These are phyloP conservation scores for Anseranas semipalmata DNA, from an alignment of 2,113 vertebrate genomes.

Conservation along the genomic window DNA sequence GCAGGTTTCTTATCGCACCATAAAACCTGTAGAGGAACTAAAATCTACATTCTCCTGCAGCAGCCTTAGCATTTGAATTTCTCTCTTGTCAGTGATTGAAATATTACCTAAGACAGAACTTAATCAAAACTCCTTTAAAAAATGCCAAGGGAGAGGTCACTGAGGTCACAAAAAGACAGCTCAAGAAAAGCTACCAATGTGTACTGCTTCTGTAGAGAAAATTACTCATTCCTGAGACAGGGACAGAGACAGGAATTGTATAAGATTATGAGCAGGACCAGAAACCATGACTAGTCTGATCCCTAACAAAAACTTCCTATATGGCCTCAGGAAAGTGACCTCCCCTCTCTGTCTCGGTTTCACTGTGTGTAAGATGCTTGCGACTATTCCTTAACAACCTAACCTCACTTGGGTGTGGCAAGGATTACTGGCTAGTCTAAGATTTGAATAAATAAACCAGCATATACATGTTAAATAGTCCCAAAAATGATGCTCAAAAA, in stretches of 20 bases:
- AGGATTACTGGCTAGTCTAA: background rate
- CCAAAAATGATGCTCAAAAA: background rate
- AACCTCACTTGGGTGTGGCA: background rate
- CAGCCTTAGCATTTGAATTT: background rate
- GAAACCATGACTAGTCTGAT: background rate
- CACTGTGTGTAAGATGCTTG: background rate
- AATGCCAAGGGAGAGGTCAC: background rate
- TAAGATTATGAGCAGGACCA: background rate
- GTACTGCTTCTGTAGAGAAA: constrained; percentile 10
- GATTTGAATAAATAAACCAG: background rate
- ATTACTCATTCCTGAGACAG: constrained; percentile 11
- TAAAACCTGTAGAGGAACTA: background rate
- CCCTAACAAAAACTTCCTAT: background rate
- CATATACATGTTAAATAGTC: background rate
- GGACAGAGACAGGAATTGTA: background rate
- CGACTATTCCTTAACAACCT: background rate
- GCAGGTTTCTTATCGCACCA: background rate
- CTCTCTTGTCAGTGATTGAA: background rate
- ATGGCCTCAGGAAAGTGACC: background rate
- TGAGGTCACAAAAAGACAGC: background rate
- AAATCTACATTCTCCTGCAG: background rate
- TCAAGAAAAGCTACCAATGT: background rate
- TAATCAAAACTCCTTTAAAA: background rate
- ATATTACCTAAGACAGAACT: background rate
- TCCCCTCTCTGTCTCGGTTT: constrained; percentile 1